A percentile compares a stretch with the other conserved stretches of the same genome.
These are phyloP conservation scores for Agrilus biguttatus DNA, from an alignment of 2,888 invertebrate genomes.

Conservation along the genomic window DNA sequence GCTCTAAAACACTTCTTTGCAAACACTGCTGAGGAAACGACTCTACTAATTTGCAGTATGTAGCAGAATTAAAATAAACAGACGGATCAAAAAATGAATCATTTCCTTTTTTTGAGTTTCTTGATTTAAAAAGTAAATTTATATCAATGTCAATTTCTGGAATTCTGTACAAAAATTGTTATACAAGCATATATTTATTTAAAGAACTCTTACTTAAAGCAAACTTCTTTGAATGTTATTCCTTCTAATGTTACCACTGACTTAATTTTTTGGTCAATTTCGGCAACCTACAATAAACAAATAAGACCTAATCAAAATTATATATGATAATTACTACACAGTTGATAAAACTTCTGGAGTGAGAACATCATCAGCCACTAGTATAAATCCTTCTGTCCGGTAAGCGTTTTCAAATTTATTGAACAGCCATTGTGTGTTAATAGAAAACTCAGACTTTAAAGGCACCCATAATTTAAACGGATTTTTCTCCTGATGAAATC, in stretches of 20 bases:
- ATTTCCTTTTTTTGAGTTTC: constrained; percentile 3
- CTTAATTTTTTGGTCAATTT: constrained; percentile 17
- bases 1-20: constrained; percentile 49
- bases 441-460: constrained; percentile 50
- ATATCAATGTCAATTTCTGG: constrained; percentile 11
- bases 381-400: constrained; percentile 44
- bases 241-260: constrained; percentile 12
- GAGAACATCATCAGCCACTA: constrained; percentile 52
- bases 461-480: constrained; percentile 67
- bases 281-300: constrained; percentile 5
- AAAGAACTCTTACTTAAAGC: constrained; percentile 33
- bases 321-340: constrained; percentile 18
- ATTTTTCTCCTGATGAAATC: constrained; percentile 58
- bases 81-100: constrained; percentile 34
- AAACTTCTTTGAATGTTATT: constrained; percentile 35
- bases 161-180: constrained; percentile 7
- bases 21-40: constrained; percentile 46
- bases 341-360: constrained; percentile 41
- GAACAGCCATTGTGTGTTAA: constrained; percentile 59
- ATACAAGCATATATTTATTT: neutral
- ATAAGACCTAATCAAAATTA: constrained; percentile 3
- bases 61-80: constrained; percentile 37
- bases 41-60: constrained; percentile 51
- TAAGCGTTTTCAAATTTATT: constrained; percentile 48
- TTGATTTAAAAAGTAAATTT: constrained; percentile 4